A percentile compares a stretch with the other conserved stretches of the same genome.
These are phyloP conservation scores for Eidolon dupreanum DNA, from an alignment of 2,797 vertebrate species.

Conservation along the genomic window DNA sequence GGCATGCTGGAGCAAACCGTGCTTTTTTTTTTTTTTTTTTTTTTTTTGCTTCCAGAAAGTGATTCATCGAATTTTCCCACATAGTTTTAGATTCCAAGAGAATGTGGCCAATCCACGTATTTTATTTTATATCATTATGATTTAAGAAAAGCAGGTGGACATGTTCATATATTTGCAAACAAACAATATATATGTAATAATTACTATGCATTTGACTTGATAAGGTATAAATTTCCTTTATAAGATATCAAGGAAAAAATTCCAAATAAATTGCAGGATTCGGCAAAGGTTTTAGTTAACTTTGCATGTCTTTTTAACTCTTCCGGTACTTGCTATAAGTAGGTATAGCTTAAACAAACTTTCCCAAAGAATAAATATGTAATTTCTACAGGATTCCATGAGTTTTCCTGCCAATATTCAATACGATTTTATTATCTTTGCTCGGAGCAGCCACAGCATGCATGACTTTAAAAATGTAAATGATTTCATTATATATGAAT, in stretches of 20 bases:
- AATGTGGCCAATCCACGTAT: not conserved
- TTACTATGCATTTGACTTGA: not conserved
- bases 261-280: not conserved
- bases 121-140: not conserved
- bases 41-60: not conserved
- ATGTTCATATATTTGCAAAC: not conserved
- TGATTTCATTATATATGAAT: not conserved
- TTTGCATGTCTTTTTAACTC: constrained; percentile 11
- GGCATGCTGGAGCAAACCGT: not conserved
- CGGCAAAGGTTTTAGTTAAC: not conserved
- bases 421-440: not conserved
- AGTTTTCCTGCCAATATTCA: constrained; percentile 39
- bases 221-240: not conserved
- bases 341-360: not conserved
- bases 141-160: not conserved
- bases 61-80: not conserved
- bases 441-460: constrained; percentile 25
- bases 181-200: not conserved
- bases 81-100: not conserved
- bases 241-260: not conserved
- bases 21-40: not conserved
- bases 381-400: not conserved
- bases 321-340: constrained; percentile 27
- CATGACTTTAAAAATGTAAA: constrained; percentile 45
- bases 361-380: not conserved